Conservation (phyloP, 2,888 invertebrate species). For the Heteromyza rotundicornis region DNA sequence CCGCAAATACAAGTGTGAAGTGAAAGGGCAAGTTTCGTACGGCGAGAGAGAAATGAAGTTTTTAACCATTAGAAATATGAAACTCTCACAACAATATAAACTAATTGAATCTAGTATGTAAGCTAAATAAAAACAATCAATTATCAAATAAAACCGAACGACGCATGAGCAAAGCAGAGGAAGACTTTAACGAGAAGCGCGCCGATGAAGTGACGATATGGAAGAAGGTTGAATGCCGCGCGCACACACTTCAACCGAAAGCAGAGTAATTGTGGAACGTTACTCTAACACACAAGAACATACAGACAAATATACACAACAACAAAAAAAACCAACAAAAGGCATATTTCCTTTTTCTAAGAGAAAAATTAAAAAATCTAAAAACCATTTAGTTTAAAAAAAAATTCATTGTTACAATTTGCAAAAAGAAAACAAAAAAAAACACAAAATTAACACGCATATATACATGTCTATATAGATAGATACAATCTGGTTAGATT, state of each 20-base stretch:
- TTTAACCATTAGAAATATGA: background rate
- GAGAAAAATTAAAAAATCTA: background rate
- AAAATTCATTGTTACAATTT: conserved; percentile 1
- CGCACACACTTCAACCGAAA: too few relatives aligned
- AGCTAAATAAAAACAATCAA: conserved; percentile 14
- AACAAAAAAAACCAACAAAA: conserved; percentile 23
- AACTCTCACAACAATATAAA: conserved; percentile 8
- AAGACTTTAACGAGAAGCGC: conserved; percentile 3
- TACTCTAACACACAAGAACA: background rate
- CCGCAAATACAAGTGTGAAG: too few relatives aligned
- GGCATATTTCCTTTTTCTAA: conserved; percentile 34
- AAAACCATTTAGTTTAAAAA: conserved; percentile 4
- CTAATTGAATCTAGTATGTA: conserved; percentile 20
- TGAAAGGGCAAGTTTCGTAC: too few relatives aligned
- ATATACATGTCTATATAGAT: conserved; percentile 5
- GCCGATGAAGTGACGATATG: too few relatives aligned
- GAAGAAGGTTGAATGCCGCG: too few relatives aligned
- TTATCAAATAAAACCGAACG: conserved; percentile 27
- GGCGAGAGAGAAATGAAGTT: conserved; percentile 2
- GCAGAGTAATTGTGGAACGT: too few relatives aligned
- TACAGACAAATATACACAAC: background rate
- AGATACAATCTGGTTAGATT: conserved; percentile 15
- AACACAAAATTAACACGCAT: background rate
- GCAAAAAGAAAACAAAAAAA: background rate
- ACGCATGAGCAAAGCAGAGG: background rate